Evolutionary conservation across 2,888 invertebrate species (phyloP), one percentile per base, ranked within the genome.

Genomic region (Protodeltote pygarga): DNA sequence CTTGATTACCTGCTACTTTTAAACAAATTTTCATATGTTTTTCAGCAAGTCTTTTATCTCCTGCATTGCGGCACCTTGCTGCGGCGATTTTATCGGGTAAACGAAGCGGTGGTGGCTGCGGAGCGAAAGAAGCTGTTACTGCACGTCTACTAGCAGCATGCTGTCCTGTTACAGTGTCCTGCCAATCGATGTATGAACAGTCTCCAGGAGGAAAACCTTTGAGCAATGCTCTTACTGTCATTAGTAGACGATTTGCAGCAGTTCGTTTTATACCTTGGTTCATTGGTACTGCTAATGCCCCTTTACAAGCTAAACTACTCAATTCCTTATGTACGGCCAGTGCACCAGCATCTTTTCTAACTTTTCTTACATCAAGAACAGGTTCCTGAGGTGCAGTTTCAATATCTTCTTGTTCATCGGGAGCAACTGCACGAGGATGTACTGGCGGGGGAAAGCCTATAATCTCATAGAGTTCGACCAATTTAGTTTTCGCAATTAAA

Each of bases 311-410:
- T 39, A 91, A 72, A 5, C 60, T 62, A 57, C 85, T 81, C 27
- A 92, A 59, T 70, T 91, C 92, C 49, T 81, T 83, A 50, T 92
- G 92, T n/a, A 91, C 85, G 10, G 83, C 79, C 29, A 90, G 73
- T 27, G 92, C 91, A 3, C 87, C 89, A 32, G 76, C 76, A 67
- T 89, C 89, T 60, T 77, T 83, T 34, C 86, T 77, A 46, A 92
- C 82, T 31, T 74, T 73, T 33, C 70, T 74, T 0, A 81, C 83
- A 61, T 89, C 90, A 23, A 90, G 58, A 1, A 45, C 23, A 23
- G 67, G 38, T 55, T 87, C 83, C 24, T 84, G 81, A n/a, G 72
- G 73, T 2, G 65, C 44, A 17, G 66, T 53, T 4, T 79, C 76
- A 3, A 72, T 52, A 28, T 78, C 71, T 44, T 87, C 69, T 24